Evolutionary conservation across 2,797 vertebrate genomes (phyloP), one percentile per base, ranked within the genome.

Genomic region (Sarcoramphus papa): DNA sequence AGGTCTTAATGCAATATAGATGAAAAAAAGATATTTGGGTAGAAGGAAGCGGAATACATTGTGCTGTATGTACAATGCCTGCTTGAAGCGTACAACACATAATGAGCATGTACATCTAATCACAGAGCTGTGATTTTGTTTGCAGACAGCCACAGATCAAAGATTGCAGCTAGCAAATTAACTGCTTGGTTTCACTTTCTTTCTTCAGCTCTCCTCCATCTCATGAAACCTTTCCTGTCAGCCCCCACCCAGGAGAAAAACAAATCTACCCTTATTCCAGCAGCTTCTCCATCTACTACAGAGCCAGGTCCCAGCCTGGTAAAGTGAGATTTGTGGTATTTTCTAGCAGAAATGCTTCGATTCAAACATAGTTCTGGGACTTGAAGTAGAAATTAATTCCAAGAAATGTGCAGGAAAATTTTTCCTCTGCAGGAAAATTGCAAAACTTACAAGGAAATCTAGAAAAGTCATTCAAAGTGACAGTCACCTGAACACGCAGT

Each of bases 1-100:
- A 93, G 93, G 88, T 95, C 91, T 97, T 95, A 89, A 95, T 82
- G 92, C 86, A 97, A 96, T 96, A 95, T 97, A 96, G 92, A 95
- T 87, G 94, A 97, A 94, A 88, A 88, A 70, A 93, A 95, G 90
- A 93, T 87, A 95, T 86, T 92, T 95, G 86, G 79, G 92, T 62
- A 94, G 93, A 85, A 95, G 81, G 93, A 76, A 84, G 85, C 2
- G 0, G 33, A 94, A 93, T 96, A 68, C 4, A 65, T 88, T 92
- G 93, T 90, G 87, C 70, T 90, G 69, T 90, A 91, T 63, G 82
- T 95, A 92, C 83, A 92, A 88, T 73, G 92, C 72, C 75, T 84
- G 77, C 75, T 95, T 74, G 76, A 94, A 93, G 91, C 94, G 64
- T 80, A 82, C 69, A 92, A 85, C 67, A 63, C 41, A 16, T 94